phyloP scores from a whole-genome alignment of 2,888 invertebrate genomes.

The Microplitis manilae region DNA sequence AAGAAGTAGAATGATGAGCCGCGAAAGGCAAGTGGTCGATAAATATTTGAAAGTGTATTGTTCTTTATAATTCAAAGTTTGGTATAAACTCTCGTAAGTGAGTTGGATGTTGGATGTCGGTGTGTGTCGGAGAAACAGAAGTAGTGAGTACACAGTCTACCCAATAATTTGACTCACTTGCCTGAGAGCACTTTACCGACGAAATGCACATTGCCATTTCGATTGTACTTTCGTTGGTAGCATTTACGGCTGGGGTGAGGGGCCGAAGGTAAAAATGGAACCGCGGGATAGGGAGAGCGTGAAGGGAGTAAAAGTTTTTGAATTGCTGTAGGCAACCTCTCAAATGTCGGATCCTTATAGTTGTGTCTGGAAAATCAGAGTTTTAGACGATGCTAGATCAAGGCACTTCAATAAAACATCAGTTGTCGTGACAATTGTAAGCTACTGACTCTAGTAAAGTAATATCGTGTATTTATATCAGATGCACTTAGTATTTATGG shows the following conservation, averaged over 20 bases:
- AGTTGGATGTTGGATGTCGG: background rate
- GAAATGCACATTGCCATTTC: constrained; percentile 26
- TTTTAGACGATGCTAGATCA: background rate
- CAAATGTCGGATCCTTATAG: constrained; percentile 21
- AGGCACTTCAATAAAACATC: constrained; percentile 24
- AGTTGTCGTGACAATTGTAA: constrained; percentile 10
- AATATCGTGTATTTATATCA: background rate
- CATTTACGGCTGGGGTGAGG: background rate
- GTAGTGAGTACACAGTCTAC: constrained; percentile 21
- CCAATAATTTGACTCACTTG: constrained; percentile 35
- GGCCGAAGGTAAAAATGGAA: background rate
- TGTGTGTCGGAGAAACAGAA: background rate
- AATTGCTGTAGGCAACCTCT: constrained; percentile 27
- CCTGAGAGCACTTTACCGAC: constrained; percentile 21
- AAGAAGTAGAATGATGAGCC: background rate
- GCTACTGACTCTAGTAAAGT: background rate
- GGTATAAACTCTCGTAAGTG: constrained; percentile 7
- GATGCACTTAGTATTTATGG: background rate
- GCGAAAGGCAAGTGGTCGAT: constrained; percentile 57
- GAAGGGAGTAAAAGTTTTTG: constrained; percentile 4
- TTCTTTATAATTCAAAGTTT: constrained; percentile 27
- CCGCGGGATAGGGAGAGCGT: background rate
- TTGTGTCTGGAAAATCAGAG: constrained; percentile 18
- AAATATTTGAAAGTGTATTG: constrained; percentile 62
- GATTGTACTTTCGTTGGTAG: constrained; percentile 17